Conservation (phyloP, 2,113 vertebrate species). For the Chlorocebus sabaeus region DNA sequence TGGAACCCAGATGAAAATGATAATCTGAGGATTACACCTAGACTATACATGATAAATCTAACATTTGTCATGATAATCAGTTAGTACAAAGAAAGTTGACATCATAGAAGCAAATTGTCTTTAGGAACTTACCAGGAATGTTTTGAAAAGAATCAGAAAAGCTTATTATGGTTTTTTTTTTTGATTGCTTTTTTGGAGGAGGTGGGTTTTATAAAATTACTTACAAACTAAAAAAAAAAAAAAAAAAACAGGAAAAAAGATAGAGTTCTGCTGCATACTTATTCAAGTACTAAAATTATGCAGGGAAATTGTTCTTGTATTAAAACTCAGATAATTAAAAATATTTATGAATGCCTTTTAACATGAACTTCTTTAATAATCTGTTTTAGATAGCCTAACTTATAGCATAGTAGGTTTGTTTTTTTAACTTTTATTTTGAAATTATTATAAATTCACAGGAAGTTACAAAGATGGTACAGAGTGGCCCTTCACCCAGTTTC, state of each 20-base stretch:
- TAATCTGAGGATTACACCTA: neutral
- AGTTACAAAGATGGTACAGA: neutral
- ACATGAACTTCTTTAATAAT: neutral
- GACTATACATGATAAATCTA: neutral
- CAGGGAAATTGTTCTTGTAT: neutral
- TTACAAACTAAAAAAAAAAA: conserved; percentile 35
- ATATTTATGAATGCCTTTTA: conserved; percentile 11
- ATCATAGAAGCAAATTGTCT: neutral
- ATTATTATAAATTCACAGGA: neutral
- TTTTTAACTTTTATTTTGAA: neutral
- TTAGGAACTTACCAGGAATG: neutral
- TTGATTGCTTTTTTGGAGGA: neutral
- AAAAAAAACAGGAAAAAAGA: neutral
- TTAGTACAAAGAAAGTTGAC: neutral
- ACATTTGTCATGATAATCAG: neutral
- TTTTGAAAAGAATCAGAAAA: neutral
- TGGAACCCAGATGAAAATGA: neutral
- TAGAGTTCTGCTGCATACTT: neutral
- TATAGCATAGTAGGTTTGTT: neutral
- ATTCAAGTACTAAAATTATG: conserved; percentile 19
- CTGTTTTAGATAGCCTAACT: conserved; percentile 20
- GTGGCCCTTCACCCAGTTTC: neutral
- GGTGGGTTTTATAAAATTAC: conserved; percentile 27
- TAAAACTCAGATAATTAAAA: conserved; percentile 45
- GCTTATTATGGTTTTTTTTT: conserved; percentile 14